Evolutionary conservation across 2,888 invertebrate species (phyloP).

Genomic region (Drosophila quinaria): DNA sequence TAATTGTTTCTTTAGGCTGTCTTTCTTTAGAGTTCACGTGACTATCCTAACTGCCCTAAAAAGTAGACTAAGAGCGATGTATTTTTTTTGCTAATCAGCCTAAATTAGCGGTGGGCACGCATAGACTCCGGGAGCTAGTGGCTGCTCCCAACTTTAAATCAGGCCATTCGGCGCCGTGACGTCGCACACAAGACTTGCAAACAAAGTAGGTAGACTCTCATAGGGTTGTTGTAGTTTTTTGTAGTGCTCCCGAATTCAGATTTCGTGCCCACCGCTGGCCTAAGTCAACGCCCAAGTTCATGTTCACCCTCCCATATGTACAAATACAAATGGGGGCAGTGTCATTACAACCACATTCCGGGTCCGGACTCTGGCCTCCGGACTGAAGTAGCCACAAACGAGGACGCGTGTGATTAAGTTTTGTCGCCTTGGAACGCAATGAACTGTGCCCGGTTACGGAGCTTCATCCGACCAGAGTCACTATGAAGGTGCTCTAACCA

Average conservation of each 20-base stretch:
- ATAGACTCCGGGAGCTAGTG: no score
- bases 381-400: constrained; percentile 16
- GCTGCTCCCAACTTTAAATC: no score
- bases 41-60: not conserved
- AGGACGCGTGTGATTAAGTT: constrained; percentile 38
- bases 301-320: constrained; percentile 18
- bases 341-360: constrained; percentile 19
- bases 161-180: no score
- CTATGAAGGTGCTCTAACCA: constrained; percentile 3
- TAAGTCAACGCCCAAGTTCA: constrained; percentile 45
- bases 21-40: not conserved
- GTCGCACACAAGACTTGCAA: no score
- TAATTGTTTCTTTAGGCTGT: not conserved
- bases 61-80: constrained; percentile 6
- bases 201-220: no score
- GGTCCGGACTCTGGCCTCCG: not conserved
- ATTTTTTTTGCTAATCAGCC: constrained; percentile 53
- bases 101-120: no score
- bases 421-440: constrained; percentile 43
- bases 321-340: constrained; percentile 1
- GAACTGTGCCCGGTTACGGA: constrained; percentile 44
- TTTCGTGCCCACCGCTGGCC: no score
- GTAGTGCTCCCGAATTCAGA: no score
- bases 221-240: no score
- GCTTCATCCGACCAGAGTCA: not conserved